Evolutionary conservation across 2,888 invertebrate genomes (phyloP), one percentile per base, ranked within the genome.

Genomic region (Tinea pellionella): DNA sequence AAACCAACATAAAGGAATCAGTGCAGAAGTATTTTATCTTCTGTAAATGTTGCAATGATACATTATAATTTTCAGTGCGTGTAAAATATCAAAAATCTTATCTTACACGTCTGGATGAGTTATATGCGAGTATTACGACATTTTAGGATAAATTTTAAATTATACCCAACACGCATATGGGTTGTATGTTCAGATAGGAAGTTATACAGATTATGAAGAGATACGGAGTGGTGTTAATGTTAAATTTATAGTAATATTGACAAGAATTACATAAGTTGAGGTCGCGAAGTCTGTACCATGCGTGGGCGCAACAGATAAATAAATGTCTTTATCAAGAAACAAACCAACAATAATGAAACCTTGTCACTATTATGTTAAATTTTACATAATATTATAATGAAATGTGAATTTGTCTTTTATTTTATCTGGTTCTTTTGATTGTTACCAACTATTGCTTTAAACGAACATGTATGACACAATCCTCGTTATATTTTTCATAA

Each of bases 261-360:
- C 53, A 53, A 53, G 53, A 24, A 53, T 53, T 53, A 53, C 53
- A 53, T 53, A 53, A 53, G 18, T 9, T n/a, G 24, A 53, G 53
- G 53, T 53, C 53, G 24, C 53, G 47, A 47, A 47, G 47, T n/a
- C 47, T 16, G 47, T 16, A 15, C 47, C 47, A 53, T 53, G 53
- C 53, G 53, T 47, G 24, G 53, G 53, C 11, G 13, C n/a, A 24
- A n/a, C 63, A 65, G 65, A 66, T 66, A 65, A 64, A 59, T 69
- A 67, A 72, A 77, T 70, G 70, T 73, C 75, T 75, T 75, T 73
- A 77, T 79, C 73, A 67, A 68, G 63, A 69, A 68, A 72, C 68
- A 68, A 59, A 69, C 67, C 63, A 53, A 53, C 53, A 53, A 53
- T 47, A 47, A 47, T 24, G 53, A 53, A 9, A 9, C 51, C 51